A percentile compares a stretch with the other conserved stretches of the same genome.
These are phyloP conservation scores for Anniella stebbinsi DNA, from an alignment of 2,797 vertebrate species.

Conservation along the genomic window DNA sequence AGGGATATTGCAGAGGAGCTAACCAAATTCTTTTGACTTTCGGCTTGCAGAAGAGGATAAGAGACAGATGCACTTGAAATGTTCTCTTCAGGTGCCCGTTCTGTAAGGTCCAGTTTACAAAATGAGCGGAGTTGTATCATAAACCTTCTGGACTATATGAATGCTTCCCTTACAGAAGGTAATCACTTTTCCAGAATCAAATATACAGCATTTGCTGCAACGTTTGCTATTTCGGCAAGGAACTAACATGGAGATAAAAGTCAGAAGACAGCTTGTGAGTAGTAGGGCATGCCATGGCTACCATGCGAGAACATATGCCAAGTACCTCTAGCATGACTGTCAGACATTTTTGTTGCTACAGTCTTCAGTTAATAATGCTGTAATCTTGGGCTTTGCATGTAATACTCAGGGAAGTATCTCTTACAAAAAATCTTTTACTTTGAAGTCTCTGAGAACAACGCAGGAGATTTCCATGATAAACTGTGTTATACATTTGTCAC, in stretches of 20 bases:
- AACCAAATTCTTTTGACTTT: not conserved
- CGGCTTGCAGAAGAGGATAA: not conserved
- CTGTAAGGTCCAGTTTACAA: not conserved
- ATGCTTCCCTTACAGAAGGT: not conserved
- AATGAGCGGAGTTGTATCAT: not conserved
- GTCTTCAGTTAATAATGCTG: not conserved
- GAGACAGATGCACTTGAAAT: not conserved
- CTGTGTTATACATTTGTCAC: not conserved
- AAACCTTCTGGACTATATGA: not conserved
- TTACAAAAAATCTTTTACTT: not conserved
- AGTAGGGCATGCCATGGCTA: not conserved
- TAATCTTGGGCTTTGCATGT: not conserved
- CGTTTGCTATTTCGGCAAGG: not conserved
- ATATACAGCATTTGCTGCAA: not conserved
- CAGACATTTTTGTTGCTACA: not conserved
- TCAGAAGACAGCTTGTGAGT: not conserved
- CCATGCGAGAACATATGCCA: not conserved
- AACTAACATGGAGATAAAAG: not conserved
- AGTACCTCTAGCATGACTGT: not conserved
- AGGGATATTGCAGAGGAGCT: not conserved
- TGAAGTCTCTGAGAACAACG: not conserved
- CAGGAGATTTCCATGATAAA: not conserved
- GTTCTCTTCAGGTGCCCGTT: not conserved
- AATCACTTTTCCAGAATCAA: not conserved
- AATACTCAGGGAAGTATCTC: not conserved